Evolutionary conservation across 2,797 vertebrate genomes (phyloP).

Genomic region (Moxostoma hubbsi): DNA sequence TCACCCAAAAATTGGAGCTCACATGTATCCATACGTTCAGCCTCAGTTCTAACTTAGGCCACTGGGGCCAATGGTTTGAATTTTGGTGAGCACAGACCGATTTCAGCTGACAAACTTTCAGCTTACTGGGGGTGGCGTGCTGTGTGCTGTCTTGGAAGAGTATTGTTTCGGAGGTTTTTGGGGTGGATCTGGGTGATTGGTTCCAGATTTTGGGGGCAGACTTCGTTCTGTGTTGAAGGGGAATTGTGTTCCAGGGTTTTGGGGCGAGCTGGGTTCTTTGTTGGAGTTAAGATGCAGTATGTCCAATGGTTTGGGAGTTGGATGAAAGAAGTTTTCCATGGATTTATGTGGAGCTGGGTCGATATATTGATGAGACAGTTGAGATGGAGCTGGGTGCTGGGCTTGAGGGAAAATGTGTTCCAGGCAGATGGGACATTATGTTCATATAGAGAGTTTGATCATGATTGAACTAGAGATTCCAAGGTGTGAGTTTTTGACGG

Average conservation of each 20-base stretch:
- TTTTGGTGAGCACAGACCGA: too few relatives aligned
- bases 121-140: too few relatives aligned
- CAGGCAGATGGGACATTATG: slow-evolving; percentile 37
- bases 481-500: too few relatives aligned
- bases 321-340: neutral
- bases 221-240: neutral
- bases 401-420: neutral
- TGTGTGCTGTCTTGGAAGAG: too few relatives aligned
- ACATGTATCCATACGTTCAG: too few relatives aligned
- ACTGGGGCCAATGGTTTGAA: too few relatives aligned
- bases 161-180: too few relatives aligned
- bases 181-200: too few relatives aligned
- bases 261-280: neutral
- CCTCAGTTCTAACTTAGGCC: too few relatives aligned
- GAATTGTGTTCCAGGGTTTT: slow-evolving; percentile 21
- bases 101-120: too few relatives aligned
- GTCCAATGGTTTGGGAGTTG: neutral
- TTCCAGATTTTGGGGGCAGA: neutral
- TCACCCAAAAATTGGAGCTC: too few relatives aligned
- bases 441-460: slow-evolving; percentile 53
- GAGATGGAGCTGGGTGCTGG: neutral
- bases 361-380: neutral
- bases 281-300: too few relatives aligned
- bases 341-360: neutral
- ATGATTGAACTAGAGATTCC: neutral